Percentiles rank a stretch among this genome's conserved stretches.
These are phyloP conservation scores for Cotesia chilonis DNA, from an alignment of 1,140 invertebrate species.

Conservation along the genomic window DNA sequence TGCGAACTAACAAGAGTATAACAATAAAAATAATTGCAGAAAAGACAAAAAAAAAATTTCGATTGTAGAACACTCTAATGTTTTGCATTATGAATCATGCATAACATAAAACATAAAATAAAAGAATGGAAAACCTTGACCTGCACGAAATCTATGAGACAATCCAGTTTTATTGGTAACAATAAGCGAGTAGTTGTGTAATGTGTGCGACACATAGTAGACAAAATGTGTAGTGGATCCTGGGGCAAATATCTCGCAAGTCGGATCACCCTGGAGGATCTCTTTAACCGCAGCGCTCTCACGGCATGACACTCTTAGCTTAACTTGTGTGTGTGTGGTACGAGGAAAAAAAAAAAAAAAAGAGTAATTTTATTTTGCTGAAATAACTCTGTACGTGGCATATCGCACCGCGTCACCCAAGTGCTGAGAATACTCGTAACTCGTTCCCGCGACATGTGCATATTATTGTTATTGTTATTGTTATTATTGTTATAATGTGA, in stretches of 20 bases:
- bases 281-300: not conserved
- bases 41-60: too few relatives aligned
- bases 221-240: not conserved
- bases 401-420: constrained; percentile 27
- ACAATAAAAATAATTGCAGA: too few relatives aligned
- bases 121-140: constrained; percentile 27
- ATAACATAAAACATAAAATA: constrained; percentile 11
- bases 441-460: constrained; percentile 42
- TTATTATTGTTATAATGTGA: too few relatives aligned
- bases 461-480: constrained; percentile 21
- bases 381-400: constrained; percentile 29
- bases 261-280: constrained; percentile 26
- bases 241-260: constrained; percentile 3
- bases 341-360: constrained; percentile 19
- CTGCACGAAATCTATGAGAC: constrained; percentile 29
- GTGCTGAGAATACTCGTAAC: constrained; percentile 41
- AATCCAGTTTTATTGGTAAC: constrained; percentile 33
- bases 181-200: constrained; percentile 11
- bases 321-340: not conserved
- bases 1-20: too few relatives aligned
- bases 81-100: too few relatives aligned
- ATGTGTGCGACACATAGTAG: constrained; percentile 11
- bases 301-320: constrained; percentile 12
- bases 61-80: too few relatives aligned
- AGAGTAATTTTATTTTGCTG: constrained; percentile 18